phyloP scores from a whole-genome alignment of 2,888 invertebrate genomes.

The Panopea generosa region DNA sequence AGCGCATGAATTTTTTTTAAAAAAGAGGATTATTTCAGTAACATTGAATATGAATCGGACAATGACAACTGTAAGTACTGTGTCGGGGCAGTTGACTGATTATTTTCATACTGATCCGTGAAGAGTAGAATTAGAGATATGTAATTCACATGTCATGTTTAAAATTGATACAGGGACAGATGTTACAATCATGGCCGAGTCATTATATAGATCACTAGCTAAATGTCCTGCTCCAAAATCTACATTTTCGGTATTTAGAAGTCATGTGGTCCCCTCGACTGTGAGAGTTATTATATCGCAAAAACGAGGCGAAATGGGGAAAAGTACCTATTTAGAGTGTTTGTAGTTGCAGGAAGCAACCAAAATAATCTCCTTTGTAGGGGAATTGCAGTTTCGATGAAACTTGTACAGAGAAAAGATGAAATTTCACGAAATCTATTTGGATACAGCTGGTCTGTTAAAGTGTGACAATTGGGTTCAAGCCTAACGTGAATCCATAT shows the following conservation, averaged over 20 bases:
- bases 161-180: slow-evolving; percentile 39
- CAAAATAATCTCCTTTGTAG: slow-evolving; percentile 6
- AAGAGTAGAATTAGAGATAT: slow-evolving; percentile 16
- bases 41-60: too few species aligned
- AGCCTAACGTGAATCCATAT: too few species aligned
- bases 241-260: too few species aligned
- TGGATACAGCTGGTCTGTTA: too few species aligned
- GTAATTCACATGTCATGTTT: slow-evolving; percentile 22
- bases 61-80: too few species aligned
- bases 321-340: slow-evolving; percentile 3
- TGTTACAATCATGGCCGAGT: slow-evolving; percentile 7
- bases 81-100: too few species aligned
- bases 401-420: too few species aligned
- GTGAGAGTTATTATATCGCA: background rate
- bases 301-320: background rate
- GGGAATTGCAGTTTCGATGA: background rate
- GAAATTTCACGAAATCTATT: too few species aligned
- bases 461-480: too few species aligned
- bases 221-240: background rate
- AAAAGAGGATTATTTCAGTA: too few species aligned
- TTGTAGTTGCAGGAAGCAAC: slow-evolving; percentile 2
- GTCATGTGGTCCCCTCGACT: too few species aligned
- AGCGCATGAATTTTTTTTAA: slow-evolving; percentile 6
- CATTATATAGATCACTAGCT: background rate
- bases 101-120: background rate